phyloP scores from a whole-genome alignment of 2,888 invertebrate species.

The Dolichomitus sp. region DNA sequence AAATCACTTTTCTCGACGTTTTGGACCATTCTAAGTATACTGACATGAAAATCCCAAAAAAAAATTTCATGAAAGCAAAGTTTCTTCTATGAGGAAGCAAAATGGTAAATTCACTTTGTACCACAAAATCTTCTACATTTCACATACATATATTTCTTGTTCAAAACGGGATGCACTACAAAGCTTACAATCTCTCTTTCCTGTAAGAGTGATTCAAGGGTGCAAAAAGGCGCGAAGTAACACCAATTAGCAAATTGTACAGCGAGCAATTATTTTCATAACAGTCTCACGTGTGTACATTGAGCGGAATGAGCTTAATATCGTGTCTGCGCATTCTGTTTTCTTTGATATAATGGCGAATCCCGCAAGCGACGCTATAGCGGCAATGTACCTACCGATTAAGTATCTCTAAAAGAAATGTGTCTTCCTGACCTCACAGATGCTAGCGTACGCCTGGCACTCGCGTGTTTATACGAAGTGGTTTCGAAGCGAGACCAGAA shows the following conservation, averaged over 20 bases:
- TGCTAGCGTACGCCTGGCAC: not conserved
- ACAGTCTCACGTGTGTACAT: constrained; percentile 38
- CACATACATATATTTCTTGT: too few species aligned
- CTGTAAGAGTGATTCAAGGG: not conserved
- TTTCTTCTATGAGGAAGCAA: too few species aligned
- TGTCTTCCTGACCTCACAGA: constrained; percentile 49
- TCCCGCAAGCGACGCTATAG: constrained; percentile 47
- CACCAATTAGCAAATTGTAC: constrained; percentile 37
- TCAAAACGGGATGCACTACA: not conserved
- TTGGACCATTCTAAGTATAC: too few species aligned
- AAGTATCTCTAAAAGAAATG: constrained; percentile 21
- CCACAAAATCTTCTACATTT: too few species aligned
- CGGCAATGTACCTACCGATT: constrained; percentile 43
- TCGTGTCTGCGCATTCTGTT: not conserved
- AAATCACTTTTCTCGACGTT: too few species aligned
- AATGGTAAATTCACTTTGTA: too few species aligned
- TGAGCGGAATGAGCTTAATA: constrained; percentile 9
- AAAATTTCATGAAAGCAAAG: too few species aligned
- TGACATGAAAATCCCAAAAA: too few species aligned
- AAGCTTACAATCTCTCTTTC: not conserved
- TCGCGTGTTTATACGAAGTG: not conserved
- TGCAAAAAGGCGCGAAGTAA: not conserved
- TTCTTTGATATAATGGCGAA: constrained; percentile 31
- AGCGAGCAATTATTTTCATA: constrained; percentile 28
- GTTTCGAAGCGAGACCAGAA: constrained; percentile 2